phyloP scores from a whole-genome alignment of 2,888 invertebrate genomes.

The Cancer borealis region DNA sequence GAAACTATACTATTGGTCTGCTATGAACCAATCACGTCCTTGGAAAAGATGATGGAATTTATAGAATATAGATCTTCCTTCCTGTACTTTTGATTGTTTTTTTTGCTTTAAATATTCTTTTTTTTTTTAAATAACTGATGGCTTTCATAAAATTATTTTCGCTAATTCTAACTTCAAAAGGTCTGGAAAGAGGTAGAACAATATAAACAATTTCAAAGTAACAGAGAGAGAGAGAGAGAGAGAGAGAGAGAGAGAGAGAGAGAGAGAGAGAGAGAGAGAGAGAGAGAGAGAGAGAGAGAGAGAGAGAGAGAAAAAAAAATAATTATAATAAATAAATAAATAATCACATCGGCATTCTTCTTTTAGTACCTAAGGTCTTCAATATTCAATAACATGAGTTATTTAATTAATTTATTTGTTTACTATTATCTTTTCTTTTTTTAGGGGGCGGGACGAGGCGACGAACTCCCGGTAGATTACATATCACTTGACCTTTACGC shows the following conservation, averaged over 20 bases:
- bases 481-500: neutral
- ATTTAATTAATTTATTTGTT: no score
- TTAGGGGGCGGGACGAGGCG: neutral
- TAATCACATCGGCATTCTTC: neutral
- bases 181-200: neutral
- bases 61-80: neutral
- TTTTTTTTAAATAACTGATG: no score
- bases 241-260: neutral
- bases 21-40: neutral
- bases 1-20: neutral
- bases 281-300: constrained; percentile 32
- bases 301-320: neutral
- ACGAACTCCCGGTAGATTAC: neutral
- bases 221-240: no score
- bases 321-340: no score
- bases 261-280: constrained; percentile 32
- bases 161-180: neutral
- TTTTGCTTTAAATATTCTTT: no score
- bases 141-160: no score
- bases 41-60: neutral
- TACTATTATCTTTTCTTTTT: neutral
- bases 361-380: neutral
- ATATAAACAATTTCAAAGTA: no score
- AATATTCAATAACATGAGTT: neutral
- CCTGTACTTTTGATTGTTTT: no score